Evolutionary conservation across 2,113 vertebrate species (phyloP).

Genomic region (Synodontis membranacea): DNA sequence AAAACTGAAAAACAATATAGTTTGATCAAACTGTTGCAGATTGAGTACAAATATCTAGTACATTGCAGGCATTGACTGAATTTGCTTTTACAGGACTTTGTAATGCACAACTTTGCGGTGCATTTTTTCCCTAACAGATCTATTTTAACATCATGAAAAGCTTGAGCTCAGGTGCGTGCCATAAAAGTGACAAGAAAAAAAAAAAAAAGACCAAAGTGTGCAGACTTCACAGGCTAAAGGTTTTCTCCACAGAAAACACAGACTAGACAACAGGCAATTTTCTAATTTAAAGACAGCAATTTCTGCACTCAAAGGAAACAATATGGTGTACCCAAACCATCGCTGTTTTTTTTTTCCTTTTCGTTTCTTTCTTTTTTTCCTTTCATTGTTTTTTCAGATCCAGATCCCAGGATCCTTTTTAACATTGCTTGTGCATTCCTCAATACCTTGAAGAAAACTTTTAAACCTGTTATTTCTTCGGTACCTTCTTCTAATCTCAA

Average conservation of each 20-base stretch:
- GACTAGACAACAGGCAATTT: neutral
- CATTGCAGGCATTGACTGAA: neutral
- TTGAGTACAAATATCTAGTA: neutral
- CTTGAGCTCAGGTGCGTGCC: neutral
- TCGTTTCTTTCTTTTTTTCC: neutral
- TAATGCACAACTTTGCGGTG: neutral
- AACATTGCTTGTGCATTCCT: neutral
- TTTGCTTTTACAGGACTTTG: neutral
- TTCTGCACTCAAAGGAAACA: neutral
- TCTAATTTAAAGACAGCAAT: neutral
- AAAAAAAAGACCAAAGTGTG: neutral
- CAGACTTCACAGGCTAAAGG: neutral
- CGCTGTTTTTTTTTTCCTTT: neutral
- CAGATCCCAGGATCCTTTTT: too few relatives aligned
- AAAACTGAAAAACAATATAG: neutral
- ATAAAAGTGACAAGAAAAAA: too few relatives aligned
- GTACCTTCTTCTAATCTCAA: neutral
- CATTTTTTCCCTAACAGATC: neutral
- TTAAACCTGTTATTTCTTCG: neutral
- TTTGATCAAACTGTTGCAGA: neutral
- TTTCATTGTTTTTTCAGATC: neutral
- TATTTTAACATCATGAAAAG: too few relatives aligned
- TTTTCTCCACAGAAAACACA: too few relatives aligned
- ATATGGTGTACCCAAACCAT: neutral
- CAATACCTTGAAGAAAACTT: neutral